Evolutionary conservation across 1,140 invertebrate genomes (phyloP), one percentile per base, ranked within the genome.

Genomic region (Brachionus sp.): DNA sequence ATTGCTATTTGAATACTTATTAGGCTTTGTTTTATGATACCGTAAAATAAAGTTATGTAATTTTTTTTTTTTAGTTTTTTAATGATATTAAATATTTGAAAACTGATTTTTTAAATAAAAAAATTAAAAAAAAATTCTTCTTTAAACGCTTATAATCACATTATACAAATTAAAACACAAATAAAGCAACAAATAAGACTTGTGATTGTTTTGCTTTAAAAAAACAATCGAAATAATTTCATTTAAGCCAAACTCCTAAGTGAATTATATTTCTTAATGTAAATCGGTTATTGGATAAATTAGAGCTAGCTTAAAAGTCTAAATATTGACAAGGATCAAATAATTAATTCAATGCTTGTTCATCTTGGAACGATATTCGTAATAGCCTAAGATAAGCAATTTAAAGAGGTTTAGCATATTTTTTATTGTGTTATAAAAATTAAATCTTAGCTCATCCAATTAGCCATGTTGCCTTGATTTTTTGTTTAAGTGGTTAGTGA

Each of bases 11-110:
- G 50, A 53, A 53, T 57, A 57, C 50, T 57, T 57, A 57, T 57
- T 57, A 57, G 50, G 50, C 50, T 57, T 57, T 57, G 50, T 57
- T 57, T 57, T 57, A 57, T 57, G 50, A 57, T 57, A 57, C 50
- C 50, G 50, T 57, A 57, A 57, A 57, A 57, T 57, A 57, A 57
- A 57, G 19, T 57, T 57, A 57, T 57, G 50, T 9, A 57, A 57
- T 57, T 57, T 57, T 19, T 57, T 57, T 19, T 57, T 57, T 57
- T 23, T 23, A 29, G 29, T 57, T 9, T 19, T 57, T 57, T 57
- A 9, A 57, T 57, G 2, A 57, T 19, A 57, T 57, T 16, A 57
- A 57, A 57, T 57, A 57, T 57, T 57, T 57, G 19, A 57, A 57
- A 0, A 19, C 50, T 57, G 19, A 57, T 57, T 57, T 57, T 57